These are phyloP conservation scores for Gymnodraco acuticeps DNA, from an alignment of 2,797 vertebrate genomes.

Conservation along the genomic window DNA sequence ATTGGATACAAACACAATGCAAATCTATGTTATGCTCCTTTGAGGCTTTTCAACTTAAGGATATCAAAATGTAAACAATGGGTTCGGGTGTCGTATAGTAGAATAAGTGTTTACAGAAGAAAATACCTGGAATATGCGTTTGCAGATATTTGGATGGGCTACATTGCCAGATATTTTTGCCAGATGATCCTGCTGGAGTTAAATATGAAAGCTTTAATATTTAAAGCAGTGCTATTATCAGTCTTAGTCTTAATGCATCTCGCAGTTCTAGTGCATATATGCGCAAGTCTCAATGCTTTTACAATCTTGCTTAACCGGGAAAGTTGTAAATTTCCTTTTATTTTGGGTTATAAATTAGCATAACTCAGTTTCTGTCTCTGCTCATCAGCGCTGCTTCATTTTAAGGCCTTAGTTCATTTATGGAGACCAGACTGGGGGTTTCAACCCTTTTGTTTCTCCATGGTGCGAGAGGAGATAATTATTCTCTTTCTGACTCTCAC, in stretches of 20 bases:
- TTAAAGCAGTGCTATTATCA: no score
- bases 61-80: neutral
- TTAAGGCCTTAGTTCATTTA: constrained; percentile 61
- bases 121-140: constrained; percentile 2
- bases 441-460: constrained; percentile 59
- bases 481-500: constrained; percentile 78
- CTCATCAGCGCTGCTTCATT: constrained; percentile 55
- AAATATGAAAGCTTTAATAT: neutral
- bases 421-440: constrained; percentile 66
- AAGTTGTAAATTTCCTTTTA: constrained; percentile 24
- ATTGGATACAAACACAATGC: neutral
- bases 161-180: constrained; percentile 5
- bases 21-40: neutral
- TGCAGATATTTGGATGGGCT: constrained; percentile 15
- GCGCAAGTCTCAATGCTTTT: neutral
- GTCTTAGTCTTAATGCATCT: no score
- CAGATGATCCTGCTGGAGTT: neutral
- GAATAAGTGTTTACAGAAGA: neutral
- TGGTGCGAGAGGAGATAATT: constrained; percentile 72
- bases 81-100: neutral
- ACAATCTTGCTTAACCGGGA: neutral
- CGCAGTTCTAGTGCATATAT: neutral
- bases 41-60: neutral
- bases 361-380: constrained; percentile 33
- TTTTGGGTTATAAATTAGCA: constrained; percentile 43